Conservation (phyloP, 2,797 vertebrate genomes). For the Gymnodraco acuticeps region DNA sequence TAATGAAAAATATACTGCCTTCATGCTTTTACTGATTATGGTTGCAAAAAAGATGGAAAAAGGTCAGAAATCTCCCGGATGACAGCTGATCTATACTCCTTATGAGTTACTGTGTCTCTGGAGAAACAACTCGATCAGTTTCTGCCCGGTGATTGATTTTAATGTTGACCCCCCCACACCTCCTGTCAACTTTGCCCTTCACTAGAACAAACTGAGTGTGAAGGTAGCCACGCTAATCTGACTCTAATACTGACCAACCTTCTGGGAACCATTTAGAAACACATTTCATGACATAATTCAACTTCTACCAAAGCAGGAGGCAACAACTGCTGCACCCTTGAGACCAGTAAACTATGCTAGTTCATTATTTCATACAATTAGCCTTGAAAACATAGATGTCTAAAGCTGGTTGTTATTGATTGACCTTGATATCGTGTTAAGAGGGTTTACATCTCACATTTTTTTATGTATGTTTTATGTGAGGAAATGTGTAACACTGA, state of each 20-base stretch:
- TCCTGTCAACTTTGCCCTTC: conserved; percentile 67
- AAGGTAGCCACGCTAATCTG: conserved; percentile 14
- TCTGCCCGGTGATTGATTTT: conserved; percentile 58
- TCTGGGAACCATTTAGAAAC: background rate
- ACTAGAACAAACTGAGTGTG: conserved; percentile 37
- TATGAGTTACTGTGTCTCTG: conserved; percentile 46
- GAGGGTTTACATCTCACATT: background rate
- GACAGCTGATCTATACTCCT: conserved; percentile 63
- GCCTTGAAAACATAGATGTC: too few species aligned
- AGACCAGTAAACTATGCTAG: background rate
- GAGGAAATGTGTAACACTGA: background rate
- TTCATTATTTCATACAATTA: background rate
- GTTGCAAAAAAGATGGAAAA: conserved; percentile 4
- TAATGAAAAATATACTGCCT: conserved; percentile 27
- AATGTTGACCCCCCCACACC: conserved; percentile 43
- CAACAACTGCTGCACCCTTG: background rate
- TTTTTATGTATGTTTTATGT: background rate
- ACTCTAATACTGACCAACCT: conserved; percentile 1
- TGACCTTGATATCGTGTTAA: background rate
- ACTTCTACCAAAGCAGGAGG: background rate
- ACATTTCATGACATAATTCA: background rate
- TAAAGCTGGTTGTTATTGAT: background rate
- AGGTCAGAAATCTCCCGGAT: conserved; percentile 30
- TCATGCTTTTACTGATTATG: conserved; percentile 24
- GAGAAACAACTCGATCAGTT: conserved; percentile 48